Percentiles rank a stretch among this genome's conserved stretches.
phyloP scores from a whole-genome alignment of 2,888 invertebrate species.

The Agrotis clavis region DNA sequence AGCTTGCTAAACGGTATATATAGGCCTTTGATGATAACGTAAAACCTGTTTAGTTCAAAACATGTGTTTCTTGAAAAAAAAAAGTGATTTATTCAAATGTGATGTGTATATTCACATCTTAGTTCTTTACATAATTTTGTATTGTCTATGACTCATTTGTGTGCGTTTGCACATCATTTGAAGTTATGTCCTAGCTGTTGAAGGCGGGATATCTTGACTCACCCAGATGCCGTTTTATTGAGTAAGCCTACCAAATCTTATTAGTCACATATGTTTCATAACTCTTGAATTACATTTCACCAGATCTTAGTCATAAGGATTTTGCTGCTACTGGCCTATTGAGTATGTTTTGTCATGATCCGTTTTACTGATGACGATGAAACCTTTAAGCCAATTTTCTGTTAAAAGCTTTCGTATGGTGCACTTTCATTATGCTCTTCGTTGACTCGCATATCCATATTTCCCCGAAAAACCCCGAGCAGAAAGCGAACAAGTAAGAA shows the following conservation, averaged over 20 bases:
- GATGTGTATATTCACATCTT: too few relatives aligned
- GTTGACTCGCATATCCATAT: too few relatives aligned
- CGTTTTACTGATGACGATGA: background rate
- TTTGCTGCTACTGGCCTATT: conserved; percentile 4
- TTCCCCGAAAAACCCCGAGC: too few relatives aligned
- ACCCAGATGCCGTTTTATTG: conserved; percentile 45
- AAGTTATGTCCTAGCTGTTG: conserved; percentile 15
- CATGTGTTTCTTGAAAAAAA: too few relatives aligned
- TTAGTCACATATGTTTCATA: conserved; percentile 56
- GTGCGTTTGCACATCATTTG: conserved; percentile 8
- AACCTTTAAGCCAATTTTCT: too few relatives aligned
- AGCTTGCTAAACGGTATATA: too few relatives aligned
- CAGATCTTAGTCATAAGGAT: conserved; percentile 41
- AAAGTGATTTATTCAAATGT: too few relatives aligned
- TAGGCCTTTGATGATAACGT: too few relatives aligned
- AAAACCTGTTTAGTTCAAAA: too few relatives aligned
- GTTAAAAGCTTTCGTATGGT: too few relatives aligned
- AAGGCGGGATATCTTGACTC: conserved; percentile 44
- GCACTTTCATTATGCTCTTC: too few relatives aligned
- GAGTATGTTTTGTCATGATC: background rate
- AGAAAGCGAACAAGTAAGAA: too few relatives aligned
- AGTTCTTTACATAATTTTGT: background rate
- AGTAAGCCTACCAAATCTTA: conserved; percentile 40
- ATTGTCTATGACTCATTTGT: conserved; percentile 24
- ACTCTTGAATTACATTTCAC: conserved; percentile 43